Evolutionary conservation across 64 coral and sea anemone species (phyloP).

Genomic region (Actinia tenebrosa): DNA sequence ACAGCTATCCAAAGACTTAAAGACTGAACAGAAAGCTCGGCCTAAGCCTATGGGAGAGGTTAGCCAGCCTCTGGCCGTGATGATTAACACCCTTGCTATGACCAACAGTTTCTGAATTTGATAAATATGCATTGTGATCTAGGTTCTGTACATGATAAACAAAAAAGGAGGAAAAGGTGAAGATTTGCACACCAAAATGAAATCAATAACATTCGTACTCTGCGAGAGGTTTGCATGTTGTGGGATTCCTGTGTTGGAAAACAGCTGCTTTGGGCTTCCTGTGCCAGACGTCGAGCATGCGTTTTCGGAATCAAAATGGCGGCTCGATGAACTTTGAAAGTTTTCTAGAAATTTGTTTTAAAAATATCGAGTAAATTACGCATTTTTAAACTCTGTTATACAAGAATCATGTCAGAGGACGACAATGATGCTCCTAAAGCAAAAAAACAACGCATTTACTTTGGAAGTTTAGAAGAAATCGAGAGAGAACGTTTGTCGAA

Average conservation of each 20-base stretch:
- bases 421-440: conserved; percentile 71
- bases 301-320: conserved; percentile 4
- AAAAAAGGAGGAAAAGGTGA: too few species aligned
- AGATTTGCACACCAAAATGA: too few species aligned
- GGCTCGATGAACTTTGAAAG: not conserved
- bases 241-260: not conserved
- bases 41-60: too few species aligned
- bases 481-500: conserved; percentile 77
- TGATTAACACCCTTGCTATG: too few species aligned
- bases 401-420: conserved; percentile 31
- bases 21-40: too few species aligned
- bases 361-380: not conserved
- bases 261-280: conserved; percentile 1
- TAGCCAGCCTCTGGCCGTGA: too few species aligned
- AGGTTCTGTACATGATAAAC: too few species aligned
- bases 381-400: not conserved
- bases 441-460: conserved; percentile 90
- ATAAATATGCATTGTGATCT: too few species aligned
- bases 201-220: too few species aligned
- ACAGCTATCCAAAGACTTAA: too few species aligned
- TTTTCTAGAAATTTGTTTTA: not conserved
- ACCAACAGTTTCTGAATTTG: too few species aligned
- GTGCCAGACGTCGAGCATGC: conserved; percentile 17
- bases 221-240: not conserved
- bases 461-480: conserved; percentile 90